Percentiles rank a stretch among this genome's conserved stretches.
phyloP scores from a whole-genome alignment of 23 tunicate species.

The Ciona savignyi region DNA sequence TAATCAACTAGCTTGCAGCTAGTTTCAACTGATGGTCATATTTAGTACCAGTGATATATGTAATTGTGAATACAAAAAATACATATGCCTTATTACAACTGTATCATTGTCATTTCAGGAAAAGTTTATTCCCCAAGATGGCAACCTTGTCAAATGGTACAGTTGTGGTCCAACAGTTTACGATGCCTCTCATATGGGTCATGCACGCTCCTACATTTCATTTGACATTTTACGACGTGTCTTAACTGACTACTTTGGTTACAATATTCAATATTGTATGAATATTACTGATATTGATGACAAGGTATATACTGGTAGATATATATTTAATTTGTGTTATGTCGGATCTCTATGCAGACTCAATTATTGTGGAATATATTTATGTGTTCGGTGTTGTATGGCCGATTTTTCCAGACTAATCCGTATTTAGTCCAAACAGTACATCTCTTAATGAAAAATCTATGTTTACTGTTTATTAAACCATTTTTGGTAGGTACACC shows the following conservation, averaged over 20 bases:
- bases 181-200: conserved; percentile 97
- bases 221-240: conserved; percentile 86
- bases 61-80: too few species aligned
- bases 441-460: too few species aligned
- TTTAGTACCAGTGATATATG: too few species aligned
- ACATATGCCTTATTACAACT: too few species aligned
- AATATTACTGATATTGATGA: conserved; percentile 97
- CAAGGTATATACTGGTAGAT: conserved; percentile 29
- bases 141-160: conserved; percentile 80
- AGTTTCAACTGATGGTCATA: too few species aligned
- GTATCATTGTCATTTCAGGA: conserved; percentile 52
- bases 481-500: too few species aligned
- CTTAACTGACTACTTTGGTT: conserved; percentile 79
- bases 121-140: conserved; percentile 63
- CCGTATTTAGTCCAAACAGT: too few species aligned
- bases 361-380: not conserved
- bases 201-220: conserved; percentile 87
- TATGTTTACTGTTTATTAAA: too few species aligned
- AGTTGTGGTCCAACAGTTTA: conserved; percentile 95
- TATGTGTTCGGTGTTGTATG: not conserved
- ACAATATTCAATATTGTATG: conserved; percentile 76
- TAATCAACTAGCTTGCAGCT: too few species aligned
- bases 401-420: not conserved
- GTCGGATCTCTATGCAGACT: not conserved
- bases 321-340: not conserved